These are phyloP conservation scores for Bolborhynchus lineola DNA, from an alignment of 2,113 vertebrate genomes.

Conservation along the genomic window DNA sequence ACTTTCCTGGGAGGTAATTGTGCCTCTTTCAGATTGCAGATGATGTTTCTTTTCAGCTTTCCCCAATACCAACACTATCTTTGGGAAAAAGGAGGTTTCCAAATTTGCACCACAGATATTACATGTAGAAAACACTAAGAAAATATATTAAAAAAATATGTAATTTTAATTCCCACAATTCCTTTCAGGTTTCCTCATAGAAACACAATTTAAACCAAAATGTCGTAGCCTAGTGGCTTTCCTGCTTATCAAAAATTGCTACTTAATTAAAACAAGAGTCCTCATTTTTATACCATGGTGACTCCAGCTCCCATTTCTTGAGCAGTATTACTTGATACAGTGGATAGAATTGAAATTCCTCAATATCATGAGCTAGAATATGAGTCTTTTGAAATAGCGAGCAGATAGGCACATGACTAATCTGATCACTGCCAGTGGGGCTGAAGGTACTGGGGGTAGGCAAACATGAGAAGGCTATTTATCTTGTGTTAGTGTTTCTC, in stretches of 20 bases:
- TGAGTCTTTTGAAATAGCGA: not conserved
- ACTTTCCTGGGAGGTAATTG: not conserved
- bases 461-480: not conserved
- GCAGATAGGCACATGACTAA: not conserved
- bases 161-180: not conserved
- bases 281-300: not conserved
- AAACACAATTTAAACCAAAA: not conserved
- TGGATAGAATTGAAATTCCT: not conserved
- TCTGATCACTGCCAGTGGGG: not conserved
- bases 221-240: not conserved
- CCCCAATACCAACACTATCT: not conserved
- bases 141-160: not conserved
- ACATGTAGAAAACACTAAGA: not conserved
- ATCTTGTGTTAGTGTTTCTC: not conserved
- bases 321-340: not conserved
- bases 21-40: not conserved
- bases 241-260: not conserved
- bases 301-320: not conserved
- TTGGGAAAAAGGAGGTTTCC: not conserved
- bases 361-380: not conserved
- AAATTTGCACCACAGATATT: not conserved
- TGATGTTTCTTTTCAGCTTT: not conserved
- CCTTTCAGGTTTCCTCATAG: not conserved
- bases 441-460: not conserved
- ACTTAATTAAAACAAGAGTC: not conserved